Evolutionary conservation across 2,888 invertebrate genomes (phyloP).

Genomic region (Labia minor): DNA sequence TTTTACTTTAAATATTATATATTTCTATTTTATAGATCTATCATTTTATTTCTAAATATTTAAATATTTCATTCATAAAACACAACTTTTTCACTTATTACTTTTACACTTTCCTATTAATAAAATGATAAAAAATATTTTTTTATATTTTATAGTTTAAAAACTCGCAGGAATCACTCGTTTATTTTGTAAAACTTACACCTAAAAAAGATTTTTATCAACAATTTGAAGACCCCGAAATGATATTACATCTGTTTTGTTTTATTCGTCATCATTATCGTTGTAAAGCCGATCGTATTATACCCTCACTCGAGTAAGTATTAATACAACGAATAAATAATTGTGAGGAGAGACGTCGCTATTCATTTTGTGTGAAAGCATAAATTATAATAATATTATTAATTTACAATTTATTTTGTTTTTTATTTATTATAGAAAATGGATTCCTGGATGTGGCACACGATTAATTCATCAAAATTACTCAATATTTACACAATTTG

Average conservation of each 20-base stretch:
- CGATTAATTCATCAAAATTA: not conserved
- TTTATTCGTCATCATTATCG: not conserved
- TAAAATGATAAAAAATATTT: too few relatives aligned
- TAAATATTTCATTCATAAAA: too few relatives aligned
- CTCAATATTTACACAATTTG: not conserved
- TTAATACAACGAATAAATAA: not conserved
- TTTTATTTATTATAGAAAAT: not conserved
- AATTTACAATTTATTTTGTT: not conserved
- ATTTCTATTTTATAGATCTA: too few relatives aligned
- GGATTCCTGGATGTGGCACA: not conserved
- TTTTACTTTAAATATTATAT: too few relatives aligned
- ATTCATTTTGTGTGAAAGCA: too few relatives aligned
- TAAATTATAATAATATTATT: too few relatives aligned
- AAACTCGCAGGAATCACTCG: not conserved
- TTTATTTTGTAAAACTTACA: not conserved
- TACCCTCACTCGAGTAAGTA: not conserved
- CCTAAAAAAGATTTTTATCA: not conserved
- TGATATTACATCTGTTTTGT: not conserved
- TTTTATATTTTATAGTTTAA: not conserved
- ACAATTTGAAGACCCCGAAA: not conserved
- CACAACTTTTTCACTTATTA: too few relatives aligned
- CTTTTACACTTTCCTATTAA: too few relatives aligned
- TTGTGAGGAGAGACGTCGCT: too few relatives aligned
- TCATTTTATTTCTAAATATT: too few relatives aligned
- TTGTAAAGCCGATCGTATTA: not conserved